phyloP scores from a whole-genome alignment of 1,140 invertebrate genomes.

The Brachionus rubens region DNA sequence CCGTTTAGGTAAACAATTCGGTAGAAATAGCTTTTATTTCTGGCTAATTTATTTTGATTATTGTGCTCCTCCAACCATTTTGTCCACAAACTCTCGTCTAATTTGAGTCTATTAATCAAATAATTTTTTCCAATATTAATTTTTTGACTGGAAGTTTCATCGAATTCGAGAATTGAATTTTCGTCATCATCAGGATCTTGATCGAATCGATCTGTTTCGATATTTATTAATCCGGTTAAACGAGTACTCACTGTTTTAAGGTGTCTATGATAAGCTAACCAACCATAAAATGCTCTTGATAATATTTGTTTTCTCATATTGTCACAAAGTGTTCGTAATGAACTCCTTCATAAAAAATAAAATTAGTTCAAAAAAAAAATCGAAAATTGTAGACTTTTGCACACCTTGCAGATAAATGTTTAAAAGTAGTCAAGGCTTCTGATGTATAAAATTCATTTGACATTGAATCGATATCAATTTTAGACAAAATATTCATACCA shows the following conservation, averaged over 20 bases:
- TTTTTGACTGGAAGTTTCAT: slow-evolving; percentile 49
- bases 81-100: slow-evolving; percentile 1
- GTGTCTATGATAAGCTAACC: slow-evolving; percentile 85
- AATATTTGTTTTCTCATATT: slow-evolving; percentile 91
- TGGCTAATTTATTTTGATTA: neutral
- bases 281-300: slow-evolving; percentile 89
- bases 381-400: neutral
- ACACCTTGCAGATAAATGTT: slow-evolving; percentile 9
- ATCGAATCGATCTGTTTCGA: slow-evolving; percentile 48
- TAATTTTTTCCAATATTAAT: slow-evolving; percentile 62
- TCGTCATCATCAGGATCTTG: slow-evolving; percentile 52
- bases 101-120: neutral
- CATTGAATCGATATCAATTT: neutral
- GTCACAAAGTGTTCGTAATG: slow-evolving; percentile 70
- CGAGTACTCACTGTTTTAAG: slow-evolving; percentile 84
- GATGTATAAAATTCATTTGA: neutral
- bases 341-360: slow-evolving; percentile 48
- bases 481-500: neutral
- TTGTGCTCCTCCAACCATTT: neutral
- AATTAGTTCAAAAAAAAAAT: neutral
- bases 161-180: slow-evolving; percentile 49
- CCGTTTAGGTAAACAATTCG: slow-evolving; percentile 34
- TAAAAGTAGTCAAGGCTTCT: neutral
- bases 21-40: neutral
- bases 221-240: slow-evolving; percentile 64